These are phyloP conservation scores for Macrotrachela quadricornifera DNA, from an alignment of 1,140 invertebrate species.

Conservation along the genomic window DNA sequence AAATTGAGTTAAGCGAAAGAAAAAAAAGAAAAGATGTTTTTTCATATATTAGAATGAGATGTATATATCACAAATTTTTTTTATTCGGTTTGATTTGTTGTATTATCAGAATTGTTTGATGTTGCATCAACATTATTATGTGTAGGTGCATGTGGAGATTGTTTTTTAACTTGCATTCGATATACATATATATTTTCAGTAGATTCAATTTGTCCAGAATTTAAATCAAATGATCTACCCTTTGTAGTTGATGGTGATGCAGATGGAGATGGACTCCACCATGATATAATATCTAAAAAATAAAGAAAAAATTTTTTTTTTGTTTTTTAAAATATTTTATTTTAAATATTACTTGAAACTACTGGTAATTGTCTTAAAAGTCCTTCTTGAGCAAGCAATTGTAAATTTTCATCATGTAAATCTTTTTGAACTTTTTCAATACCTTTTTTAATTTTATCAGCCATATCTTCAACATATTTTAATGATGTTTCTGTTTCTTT, in stretches of 20 bases:
- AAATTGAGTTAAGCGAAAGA: no score
- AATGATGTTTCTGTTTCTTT: conserved; percentile 68
- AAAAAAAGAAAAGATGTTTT: no score
- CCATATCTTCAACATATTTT: conserved; percentile 68
- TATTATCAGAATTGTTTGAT: no score
- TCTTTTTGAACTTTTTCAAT: conserved; percentile 77
- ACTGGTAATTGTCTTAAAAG: conserved; percentile 28
- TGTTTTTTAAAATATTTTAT: background rate
- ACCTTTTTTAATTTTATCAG: conserved; percentile 72
- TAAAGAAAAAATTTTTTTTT: background rate
- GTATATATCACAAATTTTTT: no score
- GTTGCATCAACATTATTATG: background rate
- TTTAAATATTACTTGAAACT: background rate
- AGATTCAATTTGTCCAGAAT: conserved; percentile 54
- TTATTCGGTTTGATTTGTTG: no score
- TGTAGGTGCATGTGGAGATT: background rate
- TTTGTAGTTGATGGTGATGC: background rate
- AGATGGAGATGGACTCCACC: background rate
- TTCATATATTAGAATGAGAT: no score
- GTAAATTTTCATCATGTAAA: conserved; percentile 62
- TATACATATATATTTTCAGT: conserved; percentile 78
- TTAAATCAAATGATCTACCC: conserved; percentile 1
- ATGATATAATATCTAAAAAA: background rate
- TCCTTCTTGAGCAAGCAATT: conserved; percentile 74
- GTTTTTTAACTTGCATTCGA: conserved; percentile 48